Evolutionary conservation across 1,140 invertebrate genomes (phyloP).

Genomic region (Drosophila pectinifera): DNA sequence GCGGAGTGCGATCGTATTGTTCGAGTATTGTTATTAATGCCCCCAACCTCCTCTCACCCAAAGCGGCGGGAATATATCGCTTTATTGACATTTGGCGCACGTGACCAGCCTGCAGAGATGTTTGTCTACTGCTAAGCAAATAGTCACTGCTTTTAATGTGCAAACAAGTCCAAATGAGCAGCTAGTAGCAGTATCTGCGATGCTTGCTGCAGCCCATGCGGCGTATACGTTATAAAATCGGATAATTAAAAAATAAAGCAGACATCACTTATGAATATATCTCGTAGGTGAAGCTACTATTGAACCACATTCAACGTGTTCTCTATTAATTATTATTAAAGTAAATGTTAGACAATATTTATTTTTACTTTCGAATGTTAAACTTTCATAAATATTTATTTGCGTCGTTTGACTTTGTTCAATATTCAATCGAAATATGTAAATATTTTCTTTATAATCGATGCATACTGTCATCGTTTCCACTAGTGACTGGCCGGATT

Average conservation of each 20-base stretch:
- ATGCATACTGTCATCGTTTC: neutral
- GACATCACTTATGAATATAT: slow-evolving; percentile 2
- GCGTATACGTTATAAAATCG: slow-evolving; percentile 13
- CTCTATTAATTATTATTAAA: too few species aligned
- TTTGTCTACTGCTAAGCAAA: slow-evolving; percentile 42
- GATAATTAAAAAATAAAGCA: neutral
- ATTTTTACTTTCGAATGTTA: too few species aligned
- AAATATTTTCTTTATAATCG: neutral
- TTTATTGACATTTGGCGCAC: slow-evolving; percentile 76
- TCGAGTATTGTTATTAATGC: slow-evolving; percentile 66
- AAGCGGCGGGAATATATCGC: slow-evolving; percentile 47
- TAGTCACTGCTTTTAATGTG: slow-evolving; percentile 43
- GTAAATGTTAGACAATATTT: too few species aligned
- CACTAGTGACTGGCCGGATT: slow-evolving; percentile 15
- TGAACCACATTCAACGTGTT: too few species aligned
- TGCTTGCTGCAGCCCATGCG: slow-evolving; percentile 6
- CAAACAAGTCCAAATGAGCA: slow-evolving; percentile 41
- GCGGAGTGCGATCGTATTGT: slow-evolving; percentile 61
- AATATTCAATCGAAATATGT: too few species aligned
- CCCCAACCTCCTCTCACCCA: slow-evolving; percentile 10
- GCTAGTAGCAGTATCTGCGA: slow-evolving; percentile 1
- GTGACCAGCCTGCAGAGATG: slow-evolving; percentile 65
- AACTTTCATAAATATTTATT: too few species aligned
- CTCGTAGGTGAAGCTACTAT: too few species aligned
- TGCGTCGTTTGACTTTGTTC: too few species aligned